A percentile compares a stretch with the other conserved stretches of the same genome.
Evolutionary conservation across 1,140 invertebrate genomes (phyloP).

Genomic region (Stegodyphus dumicola): DNA sequence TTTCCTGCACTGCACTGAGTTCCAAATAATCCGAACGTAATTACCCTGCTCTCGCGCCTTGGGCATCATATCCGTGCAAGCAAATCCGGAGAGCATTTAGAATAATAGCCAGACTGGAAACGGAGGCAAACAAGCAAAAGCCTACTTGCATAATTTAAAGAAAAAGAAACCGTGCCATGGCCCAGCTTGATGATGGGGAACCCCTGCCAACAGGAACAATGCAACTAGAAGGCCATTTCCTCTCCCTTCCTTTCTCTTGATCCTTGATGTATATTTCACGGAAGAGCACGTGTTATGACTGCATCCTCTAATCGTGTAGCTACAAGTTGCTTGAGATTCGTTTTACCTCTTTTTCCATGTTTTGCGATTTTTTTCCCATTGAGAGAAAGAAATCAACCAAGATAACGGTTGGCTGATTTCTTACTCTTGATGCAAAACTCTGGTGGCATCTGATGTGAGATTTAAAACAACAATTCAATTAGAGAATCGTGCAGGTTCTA

Average conservation of each 20-base stretch:
- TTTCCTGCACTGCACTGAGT: not conserved
- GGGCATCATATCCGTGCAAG: constrained; percentile 11
- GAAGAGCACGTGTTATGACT: too few relatives aligned
- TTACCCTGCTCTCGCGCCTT: constrained; percentile 17
- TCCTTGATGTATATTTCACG: too few relatives aligned
- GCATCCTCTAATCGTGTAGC: not conserved
- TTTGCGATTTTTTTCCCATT: not conserved
- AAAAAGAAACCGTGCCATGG: not conserved
- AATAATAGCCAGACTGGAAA: constrained; percentile 32
- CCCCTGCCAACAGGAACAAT: not conserved
- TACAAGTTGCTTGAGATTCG: not conserved
- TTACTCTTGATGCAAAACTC: not conserved
- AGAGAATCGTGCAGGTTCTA: constrained; percentile 10
- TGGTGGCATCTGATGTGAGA: constrained; percentile 7
- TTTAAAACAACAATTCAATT: constrained; percentile 59
- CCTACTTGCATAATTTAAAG: constrained; percentile 43
- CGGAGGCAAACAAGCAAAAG: constrained; percentile 38
- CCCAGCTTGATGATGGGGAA: too few relatives aligned
- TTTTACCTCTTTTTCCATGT: not conserved
- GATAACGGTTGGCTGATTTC: not conserved
- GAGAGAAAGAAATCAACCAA: too few relatives aligned
- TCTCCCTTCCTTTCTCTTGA: not conserved
- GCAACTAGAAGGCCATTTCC: not conserved
- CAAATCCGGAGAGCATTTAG: constrained; percentile 49
- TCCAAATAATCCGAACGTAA: constrained; percentile 41